phyloP scores from a whole-genome alignment of 2,888 invertebrate genomes.

The Folsomia candida region DNA sequence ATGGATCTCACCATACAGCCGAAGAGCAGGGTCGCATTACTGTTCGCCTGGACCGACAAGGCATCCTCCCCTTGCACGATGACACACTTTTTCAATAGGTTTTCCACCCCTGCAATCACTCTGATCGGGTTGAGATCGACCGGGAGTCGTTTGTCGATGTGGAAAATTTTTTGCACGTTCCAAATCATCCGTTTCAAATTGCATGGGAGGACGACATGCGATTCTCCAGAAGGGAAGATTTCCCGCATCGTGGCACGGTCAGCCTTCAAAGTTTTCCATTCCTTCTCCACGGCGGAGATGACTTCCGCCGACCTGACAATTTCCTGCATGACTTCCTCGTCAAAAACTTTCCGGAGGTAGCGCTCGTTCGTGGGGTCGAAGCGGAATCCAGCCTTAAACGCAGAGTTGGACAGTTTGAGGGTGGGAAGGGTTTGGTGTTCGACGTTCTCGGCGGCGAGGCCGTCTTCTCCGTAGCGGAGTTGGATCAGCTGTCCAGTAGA shows the following conservation, averaged over 20 bases:
- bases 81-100: constrained; percentile 82
- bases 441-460: constrained; percentile 93
- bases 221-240: constrained; percentile 95
- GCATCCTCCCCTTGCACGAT: constrained; percentile 93
- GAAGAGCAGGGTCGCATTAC: constrained; percentile 95
- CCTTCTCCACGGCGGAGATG: constrained; percentile 85
- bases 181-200: constrained; percentile 98
- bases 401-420: constrained; percentile 88
- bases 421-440: constrained; percentile 95
- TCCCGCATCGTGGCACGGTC: constrained; percentile 82
- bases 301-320: constrained; percentile 89
- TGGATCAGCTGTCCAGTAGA: constrained; percentile 92
- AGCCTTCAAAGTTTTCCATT: constrained; percentile 89
- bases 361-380: constrained; percentile 95
- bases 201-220: constrained; percentile 94
- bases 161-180: constrained; percentile 99
- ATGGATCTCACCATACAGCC: constrained; percentile 93
- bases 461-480: constrained; percentile 96
- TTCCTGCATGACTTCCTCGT: constrained; percentile 91
- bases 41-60: constrained; percentile 93
- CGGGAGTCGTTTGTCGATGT: constrained; percentile 89
- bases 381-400: constrained; percentile 93
- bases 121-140: constrained; percentile 91
- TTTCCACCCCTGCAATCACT: constrained; percentile 69
- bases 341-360: constrained; percentile 81